These are phyloP conservation scores for Apeira syringaria DNA, from an alignment of 2,888 invertebrate genomes.

Conservation along the genomic window DNA sequence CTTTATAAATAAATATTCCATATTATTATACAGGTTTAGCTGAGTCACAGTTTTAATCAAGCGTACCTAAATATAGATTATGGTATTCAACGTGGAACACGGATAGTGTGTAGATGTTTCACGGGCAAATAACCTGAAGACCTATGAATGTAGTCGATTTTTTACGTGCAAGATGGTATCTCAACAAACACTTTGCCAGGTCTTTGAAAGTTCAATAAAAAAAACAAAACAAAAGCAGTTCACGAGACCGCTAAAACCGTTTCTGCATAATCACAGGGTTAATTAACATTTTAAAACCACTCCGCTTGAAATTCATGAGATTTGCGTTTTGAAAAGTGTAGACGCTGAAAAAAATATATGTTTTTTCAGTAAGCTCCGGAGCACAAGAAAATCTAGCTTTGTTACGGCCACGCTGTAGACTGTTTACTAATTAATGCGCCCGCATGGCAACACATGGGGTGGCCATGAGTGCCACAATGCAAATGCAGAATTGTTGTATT, in stretches of 20 bases:
- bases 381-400: conserved; percentile 64
- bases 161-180: too few species aligned
- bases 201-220: conserved; percentile 2
- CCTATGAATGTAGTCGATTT: too few species aligned
- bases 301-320: conserved; percentile 43
- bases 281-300: conserved; percentile 45
- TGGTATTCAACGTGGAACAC: too few species aligned
- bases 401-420: conserved; percentile 64
- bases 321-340: conserved; percentile 45
- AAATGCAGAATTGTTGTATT: neutral
- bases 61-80: too few species aligned
- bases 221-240: conserved; percentile 3
- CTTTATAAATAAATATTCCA: too few species aligned
- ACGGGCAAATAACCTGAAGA: too few species aligned
- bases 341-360: conserved; percentile 40
- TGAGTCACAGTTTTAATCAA: too few species aligned
- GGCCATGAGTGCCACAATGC: conserved; percentile 25
- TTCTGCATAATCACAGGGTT: conserved; percentile 33
- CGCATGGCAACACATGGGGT: conserved; percentile 61
- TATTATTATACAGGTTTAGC: too few species aligned
- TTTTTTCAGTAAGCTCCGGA: conserved; percentile 39
- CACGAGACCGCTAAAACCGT: conserved; percentile 12
- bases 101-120: too few species aligned
- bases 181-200: neutral
- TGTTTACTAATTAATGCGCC: conserved; percentile 79